Conservation (phyloP, 1,140 invertebrate genomes). For the Drosophila cardini region DNA sequence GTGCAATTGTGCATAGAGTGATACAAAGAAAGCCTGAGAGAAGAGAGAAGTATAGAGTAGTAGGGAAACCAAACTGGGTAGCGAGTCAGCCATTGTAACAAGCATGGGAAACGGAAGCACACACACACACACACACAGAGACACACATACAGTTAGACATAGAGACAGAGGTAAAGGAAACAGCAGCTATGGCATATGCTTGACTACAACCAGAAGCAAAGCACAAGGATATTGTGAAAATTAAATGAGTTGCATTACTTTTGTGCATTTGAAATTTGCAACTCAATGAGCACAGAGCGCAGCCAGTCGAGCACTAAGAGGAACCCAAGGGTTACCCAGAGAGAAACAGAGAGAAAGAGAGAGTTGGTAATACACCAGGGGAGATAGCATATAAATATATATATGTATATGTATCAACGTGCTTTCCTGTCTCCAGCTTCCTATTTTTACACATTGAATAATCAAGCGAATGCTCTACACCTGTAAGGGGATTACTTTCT, state of each 20-base stretch:
- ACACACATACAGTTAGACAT: neutral
- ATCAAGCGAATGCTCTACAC: slow-evolving; percentile 47
- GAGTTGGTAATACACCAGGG: slow-evolving; percentile 1
- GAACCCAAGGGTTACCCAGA: slow-evolving; percentile 15
- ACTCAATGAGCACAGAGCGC: slow-evolving; percentile 72
- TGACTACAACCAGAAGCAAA: slow-evolving; percentile 51
- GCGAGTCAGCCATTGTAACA: slow-evolving; percentile 61
- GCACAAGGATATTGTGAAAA: slow-evolving; percentile 80
- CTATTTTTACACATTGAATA: slow-evolving; percentile 67
- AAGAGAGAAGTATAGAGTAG: neutral
- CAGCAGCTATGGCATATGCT: slow-evolving; percentile 57
- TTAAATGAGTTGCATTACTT: slow-evolving; percentile 81
- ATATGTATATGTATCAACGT: slow-evolving; percentile 32
- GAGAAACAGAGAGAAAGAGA: slow-evolving; percentile 8
- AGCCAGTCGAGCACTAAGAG: neutral
- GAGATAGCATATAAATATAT: slow-evolving; percentile 6
- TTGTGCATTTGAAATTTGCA: slow-evolving; percentile 81
- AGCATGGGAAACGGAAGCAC: slow-evolving; percentile 68
- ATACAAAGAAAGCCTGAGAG: slow-evolving; percentile 51
- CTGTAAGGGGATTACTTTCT: neutral
- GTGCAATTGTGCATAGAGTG: slow-evolving; percentile 76
- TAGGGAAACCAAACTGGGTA: slow-evolving; percentile 38
- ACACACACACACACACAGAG: slow-evolving; percentile 8
- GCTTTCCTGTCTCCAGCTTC: slow-evolving; percentile 59
- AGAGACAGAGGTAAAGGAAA: slow-evolving; percentile 15